Conservation (phyloP, 37 sponge, comb jelly and placozoan species). For the Chondrilla cf. caribensis region DNA sequence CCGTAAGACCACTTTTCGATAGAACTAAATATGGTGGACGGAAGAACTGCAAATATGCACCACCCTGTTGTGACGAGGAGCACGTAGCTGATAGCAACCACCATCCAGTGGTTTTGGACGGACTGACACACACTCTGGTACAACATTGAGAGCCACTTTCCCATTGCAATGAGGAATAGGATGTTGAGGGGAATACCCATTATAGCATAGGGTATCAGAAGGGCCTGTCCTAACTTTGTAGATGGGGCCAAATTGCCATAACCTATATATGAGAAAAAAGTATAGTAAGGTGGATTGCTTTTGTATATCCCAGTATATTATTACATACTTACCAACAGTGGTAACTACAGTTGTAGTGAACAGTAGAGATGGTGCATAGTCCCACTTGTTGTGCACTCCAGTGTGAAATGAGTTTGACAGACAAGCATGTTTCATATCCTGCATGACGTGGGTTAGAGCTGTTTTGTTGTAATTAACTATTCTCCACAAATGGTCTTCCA, state of each 20-base stretch:
- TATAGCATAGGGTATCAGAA: slow-evolving; percentile 70
- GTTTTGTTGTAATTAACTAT: background rate
- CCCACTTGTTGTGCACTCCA: slow-evolving; percentile 22
- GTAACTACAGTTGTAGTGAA: slow-evolving; percentile 52
- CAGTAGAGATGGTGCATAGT: slow-evolving; percentile 40
- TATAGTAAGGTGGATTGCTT: background rate
- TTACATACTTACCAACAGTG: slow-evolving; percentile 56
- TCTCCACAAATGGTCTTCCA: background rate
- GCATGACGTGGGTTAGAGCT: background rate
- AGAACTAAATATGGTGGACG: background rate
- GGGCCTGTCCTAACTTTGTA: slow-evolving; percentile 50
- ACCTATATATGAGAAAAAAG: slow-evolving; percentile 31
- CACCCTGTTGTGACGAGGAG: background rate
- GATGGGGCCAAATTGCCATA: slow-evolving; percentile 81
- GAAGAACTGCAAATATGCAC: slow-evolving; percentile 11
- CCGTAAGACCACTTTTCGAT: slow-evolving; percentile 33
- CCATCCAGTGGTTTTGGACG: background rate
- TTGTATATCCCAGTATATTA: background rate
- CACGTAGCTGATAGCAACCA: slow-evolving; percentile 6
- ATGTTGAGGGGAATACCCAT: slow-evolving; percentile 76
- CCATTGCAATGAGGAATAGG: slow-evolving; percentile 47
- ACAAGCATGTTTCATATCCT: background rate
- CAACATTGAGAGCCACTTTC: slow-evolving; percentile 27
- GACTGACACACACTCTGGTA: background rate
- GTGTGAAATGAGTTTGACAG: background rate